Percentiles rank a stretch among this genome's conserved stretches.
phyloP scores from a whole-genome alignment of 2,888 invertebrate genomes.

The Deroplatys truncata region DNA sequence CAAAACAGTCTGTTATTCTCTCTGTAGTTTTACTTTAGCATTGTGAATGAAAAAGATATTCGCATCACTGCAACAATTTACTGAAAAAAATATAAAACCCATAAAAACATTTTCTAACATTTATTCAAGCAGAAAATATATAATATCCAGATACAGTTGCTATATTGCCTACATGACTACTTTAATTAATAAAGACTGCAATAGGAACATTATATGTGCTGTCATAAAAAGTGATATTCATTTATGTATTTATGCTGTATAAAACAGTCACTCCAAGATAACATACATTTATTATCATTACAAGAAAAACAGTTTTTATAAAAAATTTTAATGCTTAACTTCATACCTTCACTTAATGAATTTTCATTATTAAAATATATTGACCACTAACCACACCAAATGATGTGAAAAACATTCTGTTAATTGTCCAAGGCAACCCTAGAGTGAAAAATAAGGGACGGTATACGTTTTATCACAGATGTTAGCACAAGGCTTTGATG shows the following conservation, averaged over 20 bases:
- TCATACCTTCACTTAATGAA: neutral
- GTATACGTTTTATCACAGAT: conserved; percentile 14
- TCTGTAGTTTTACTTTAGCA: neutral
- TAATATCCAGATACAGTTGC: too few species aligned
- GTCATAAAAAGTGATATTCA: neutral
- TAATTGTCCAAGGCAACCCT: neutral
- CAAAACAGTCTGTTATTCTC: neutral
- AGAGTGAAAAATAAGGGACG: conserved; percentile 4
- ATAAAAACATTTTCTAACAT: neutral
- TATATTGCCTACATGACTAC: neutral
- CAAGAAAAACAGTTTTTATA: neutral
- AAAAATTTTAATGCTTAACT: neutral
- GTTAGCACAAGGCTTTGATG: neutral
- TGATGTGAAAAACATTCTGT: neutral
- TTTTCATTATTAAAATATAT: conserved; percentile 12
- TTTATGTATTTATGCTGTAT: neutral
- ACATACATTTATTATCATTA: neutral
- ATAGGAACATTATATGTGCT: neutral
- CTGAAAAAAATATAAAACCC: neutral
- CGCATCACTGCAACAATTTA: neutral
- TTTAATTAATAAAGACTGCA: neutral
- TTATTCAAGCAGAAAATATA: neutral
- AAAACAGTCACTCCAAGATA: neutral
- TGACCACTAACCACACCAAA: neutral
- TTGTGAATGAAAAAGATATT: neutral